Evolutionary conservation across 2,888 invertebrate genomes (phyloP).

Genomic region (Lithophane socia): DNA sequence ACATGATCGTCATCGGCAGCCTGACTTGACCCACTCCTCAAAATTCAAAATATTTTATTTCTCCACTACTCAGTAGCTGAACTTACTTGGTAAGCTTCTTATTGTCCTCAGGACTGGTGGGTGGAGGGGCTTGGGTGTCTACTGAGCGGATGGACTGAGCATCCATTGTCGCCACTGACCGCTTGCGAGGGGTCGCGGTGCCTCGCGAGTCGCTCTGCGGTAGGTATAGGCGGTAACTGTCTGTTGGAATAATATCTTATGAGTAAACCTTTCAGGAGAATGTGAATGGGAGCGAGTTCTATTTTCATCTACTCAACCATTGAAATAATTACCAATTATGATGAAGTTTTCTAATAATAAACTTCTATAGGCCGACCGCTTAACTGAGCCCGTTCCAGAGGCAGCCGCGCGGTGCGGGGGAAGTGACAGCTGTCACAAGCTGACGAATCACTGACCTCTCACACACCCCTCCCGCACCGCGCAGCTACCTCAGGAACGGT

Average conservation of each 20-base stretch:
- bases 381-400: too few relatives aligned
- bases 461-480: too few relatives aligned
- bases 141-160: slow-evolving; percentile 86
- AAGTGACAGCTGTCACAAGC: too few relatives aligned
- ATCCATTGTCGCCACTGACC: slow-evolving; percentile 85
- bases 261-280: neutral
- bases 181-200: slow-evolving; percentile 81
- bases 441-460: too few relatives aligned
- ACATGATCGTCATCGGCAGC: neutral
- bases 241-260: slow-evolving; percentile 65
- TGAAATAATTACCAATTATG: neutral
- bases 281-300: neutral
- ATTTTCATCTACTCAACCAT: neutral
- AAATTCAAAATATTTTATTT: neutral
- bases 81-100: slow-evolving; percentile 85
- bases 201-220: slow-evolving; percentile 78
- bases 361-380: too few relatives aligned
- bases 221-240: slow-evolving; percentile 79
- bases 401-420: too few relatives aligned
- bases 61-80: neutral
- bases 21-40: neutral
- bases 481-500: too few relatives aligned
- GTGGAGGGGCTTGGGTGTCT: slow-evolving; percentile 86
- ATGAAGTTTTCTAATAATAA: neutral
- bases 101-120: slow-evolving; percentile 87